Base-by-base conservation (phyloP, 2,888 invertebrate species). In the Nineta flava region DNA sequence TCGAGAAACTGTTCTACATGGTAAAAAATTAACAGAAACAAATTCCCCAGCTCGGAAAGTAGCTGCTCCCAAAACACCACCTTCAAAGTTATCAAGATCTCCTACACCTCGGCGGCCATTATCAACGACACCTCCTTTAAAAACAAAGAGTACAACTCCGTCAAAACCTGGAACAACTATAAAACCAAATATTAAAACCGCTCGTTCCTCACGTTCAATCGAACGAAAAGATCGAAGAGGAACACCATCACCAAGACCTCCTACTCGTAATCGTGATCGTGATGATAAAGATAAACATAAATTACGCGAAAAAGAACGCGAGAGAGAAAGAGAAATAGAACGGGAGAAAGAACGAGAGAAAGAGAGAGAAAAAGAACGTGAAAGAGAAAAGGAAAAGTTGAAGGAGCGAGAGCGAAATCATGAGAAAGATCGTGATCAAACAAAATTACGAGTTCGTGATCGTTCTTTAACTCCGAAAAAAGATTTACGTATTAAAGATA, bases 371-470 rank as follows among this genome's bases (percentile, higher is more conserved):
- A 58, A 58, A 17, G 67, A 69, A 57, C 58, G 62, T 31, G 69
- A 67, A 51, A 70, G 68, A 58, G 73, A 76, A 47, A 72, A 73
- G 51, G 69, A 73, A 58, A 56, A 69, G 64, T 60, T 60, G 51
- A 58, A 58, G 16, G 63, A 65, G 51, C 55, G 61, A 34, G 46
- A 63, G 59, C 7, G 63, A 57, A 50, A 57, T 53, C 40, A 61
- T 54, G 56, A 65, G 57, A 56, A 59, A 50, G 56, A 57, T 21
- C 57, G 64, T 17, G 64, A 66, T 50, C 60, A 66, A 66, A 1
- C 63, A 65, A 42, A 66, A 66, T 53, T 60, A 60, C 1, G 51
- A 58, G 6, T 57, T 48, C 52, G 59, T 15, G 62, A 59, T 42
- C 53, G 71, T 12, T 49, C 9, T 70, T 69, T 16, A 47, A 66